These are phyloP conservation scores for Patagioenas fasciata DNA, from an alignment of 2,113 vertebrate genomes.

Conservation along the genomic window DNA sequence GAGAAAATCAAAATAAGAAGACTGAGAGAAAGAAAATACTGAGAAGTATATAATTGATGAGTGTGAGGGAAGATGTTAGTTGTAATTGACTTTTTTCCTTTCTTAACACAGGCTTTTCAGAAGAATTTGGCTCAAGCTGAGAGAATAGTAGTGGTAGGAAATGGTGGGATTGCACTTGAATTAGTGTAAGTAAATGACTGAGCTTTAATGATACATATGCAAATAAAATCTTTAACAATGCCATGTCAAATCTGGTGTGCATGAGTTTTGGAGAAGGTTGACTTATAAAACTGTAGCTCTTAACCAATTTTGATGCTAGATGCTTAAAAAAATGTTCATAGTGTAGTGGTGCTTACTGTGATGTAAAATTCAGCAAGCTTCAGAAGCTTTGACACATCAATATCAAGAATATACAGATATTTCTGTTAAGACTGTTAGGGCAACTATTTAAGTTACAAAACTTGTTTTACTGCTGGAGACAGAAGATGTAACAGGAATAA, in stretches of 20 bases:
- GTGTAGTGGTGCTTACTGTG: not conserved
- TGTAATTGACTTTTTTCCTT: not conserved
- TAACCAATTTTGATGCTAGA: not conserved
- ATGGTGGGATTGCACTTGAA: conserved; percentile 96
- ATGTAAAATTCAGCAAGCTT: not conserved
- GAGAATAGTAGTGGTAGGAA: conserved; percentile 90
- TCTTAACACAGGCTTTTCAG: conserved; percentile 87
- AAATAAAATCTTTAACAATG: not conserved
- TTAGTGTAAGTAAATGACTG: conserved; percentile 84
- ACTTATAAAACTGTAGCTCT: not conserved
- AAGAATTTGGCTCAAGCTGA: conserved; percentile 84
- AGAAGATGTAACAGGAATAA: not conserved
- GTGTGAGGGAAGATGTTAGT: not conserved
- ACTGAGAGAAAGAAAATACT: not conserved
- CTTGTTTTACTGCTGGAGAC: not conserved
- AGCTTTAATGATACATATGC: not conserved
- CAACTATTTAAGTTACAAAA: not conserved
- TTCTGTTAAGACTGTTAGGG: not conserved
- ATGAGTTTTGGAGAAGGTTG: not conserved
- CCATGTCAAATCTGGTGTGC: not conserved
- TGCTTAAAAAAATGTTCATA: not conserved
- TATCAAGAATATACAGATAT: not conserved
- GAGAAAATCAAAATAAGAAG: not conserved
- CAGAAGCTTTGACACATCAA: not conserved
- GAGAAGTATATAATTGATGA: not conserved